Percentiles rank a stretch among this genome's conserved stretches.
Evolutionary conservation across 2,113 vertebrate genomes (phyloP).

Genomic region (Pelmatolapia mariae): DNA sequence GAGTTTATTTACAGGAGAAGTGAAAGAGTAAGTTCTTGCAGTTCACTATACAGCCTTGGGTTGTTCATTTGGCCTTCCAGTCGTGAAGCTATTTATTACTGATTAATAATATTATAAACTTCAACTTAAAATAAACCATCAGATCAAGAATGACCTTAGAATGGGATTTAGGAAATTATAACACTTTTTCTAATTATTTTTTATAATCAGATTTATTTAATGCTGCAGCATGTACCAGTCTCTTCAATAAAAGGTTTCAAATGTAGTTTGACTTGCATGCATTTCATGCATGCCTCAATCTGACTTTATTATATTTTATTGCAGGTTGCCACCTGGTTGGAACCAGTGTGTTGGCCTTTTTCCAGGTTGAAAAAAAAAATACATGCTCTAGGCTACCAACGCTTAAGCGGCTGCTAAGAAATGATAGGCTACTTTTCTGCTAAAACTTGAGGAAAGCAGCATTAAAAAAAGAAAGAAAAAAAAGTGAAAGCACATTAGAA

Average conservation of each 20-base stretch:
- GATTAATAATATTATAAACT: neutral
- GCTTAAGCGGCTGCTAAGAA: neutral
- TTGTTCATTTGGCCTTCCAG: neutral
- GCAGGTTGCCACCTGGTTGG: neutral
- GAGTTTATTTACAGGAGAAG: neutral
- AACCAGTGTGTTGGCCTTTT: rapidly evolving
- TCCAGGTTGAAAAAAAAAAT: neutral
- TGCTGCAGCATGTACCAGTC: neutral
- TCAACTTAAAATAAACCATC: neutral
- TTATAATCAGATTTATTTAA: neutral
- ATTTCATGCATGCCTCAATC: neutral
- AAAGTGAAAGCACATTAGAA: rapidly evolving
- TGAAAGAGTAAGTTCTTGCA: rapidly evolving
- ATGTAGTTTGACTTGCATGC: neutral
- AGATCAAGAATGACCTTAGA: neutral
- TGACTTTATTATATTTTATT: neutral
- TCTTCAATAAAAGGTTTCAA: neutral
- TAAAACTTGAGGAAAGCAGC: rapidly evolving
- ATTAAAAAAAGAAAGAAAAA: rapidly evolving
- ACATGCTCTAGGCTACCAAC: neutral
- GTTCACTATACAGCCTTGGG: neutral
- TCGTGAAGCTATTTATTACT: neutral
- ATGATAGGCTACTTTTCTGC: neutral
- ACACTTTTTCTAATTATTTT: neutral
- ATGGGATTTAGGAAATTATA: rapidly evolving